Evolutionary conservation across 2,797 vertebrate genomes (phyloP).

Genomic region (Acrocephalus scirpaceus): DNA sequence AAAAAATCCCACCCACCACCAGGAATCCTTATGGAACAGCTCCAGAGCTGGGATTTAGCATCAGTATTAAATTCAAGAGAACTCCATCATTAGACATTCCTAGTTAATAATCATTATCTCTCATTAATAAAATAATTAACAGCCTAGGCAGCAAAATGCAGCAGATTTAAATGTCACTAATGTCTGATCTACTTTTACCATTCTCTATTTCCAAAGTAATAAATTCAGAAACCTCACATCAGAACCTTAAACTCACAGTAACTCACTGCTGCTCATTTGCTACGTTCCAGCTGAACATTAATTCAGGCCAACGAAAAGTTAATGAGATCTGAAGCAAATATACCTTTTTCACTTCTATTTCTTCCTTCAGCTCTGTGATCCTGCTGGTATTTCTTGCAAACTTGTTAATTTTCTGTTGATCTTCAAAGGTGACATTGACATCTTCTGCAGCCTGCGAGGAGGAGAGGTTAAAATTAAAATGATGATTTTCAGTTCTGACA

Average conservation of each 20-base stretch:
- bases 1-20: not conserved
- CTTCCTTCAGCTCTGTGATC: slow-evolving; percentile 93
- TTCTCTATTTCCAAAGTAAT: not conserved
- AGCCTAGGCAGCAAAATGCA: not conserved
- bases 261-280: not conserved
- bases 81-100: not conserved
- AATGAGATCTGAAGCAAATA: not conserved
- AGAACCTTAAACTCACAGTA: not conserved
- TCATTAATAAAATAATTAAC: not conserved
- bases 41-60: not conserved
- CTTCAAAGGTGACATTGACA: slow-evolving; percentile 96
- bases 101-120: not conserved
- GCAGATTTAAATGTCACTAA: not conserved
- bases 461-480: not conserved
- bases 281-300: not conserved
- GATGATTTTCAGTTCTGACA: not conserved
- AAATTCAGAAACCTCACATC: not conserved
- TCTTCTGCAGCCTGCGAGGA: slow-evolving; percentile 90
- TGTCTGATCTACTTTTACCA: not conserved
- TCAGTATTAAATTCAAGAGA: not conserved
- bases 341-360: slow-evolving; percentile 96
- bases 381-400: slow-evolving; percentile 95
- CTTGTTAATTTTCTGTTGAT: slow-evolving; percentile 98
- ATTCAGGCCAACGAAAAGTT: not conserved
- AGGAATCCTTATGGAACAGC: not conserved